Evolutionary conservation across 2,797 vertebrate genomes (phyloP).

Genomic region (Artibeus lituratus): DNA sequence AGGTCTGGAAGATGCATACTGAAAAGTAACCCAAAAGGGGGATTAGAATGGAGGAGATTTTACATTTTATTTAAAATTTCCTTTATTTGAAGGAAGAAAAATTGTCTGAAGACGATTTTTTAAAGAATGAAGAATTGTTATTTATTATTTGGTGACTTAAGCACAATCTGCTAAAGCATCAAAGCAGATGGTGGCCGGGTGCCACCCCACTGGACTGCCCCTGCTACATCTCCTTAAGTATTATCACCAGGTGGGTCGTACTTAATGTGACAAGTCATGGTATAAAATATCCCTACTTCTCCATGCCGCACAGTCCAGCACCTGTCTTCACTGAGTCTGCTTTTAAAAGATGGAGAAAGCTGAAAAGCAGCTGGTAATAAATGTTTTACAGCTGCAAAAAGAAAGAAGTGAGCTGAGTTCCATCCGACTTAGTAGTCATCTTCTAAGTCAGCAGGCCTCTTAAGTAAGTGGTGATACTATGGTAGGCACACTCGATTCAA

Average conservation of each 20-base stretch:
- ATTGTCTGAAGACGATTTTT: background rate
- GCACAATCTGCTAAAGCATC: background rate
- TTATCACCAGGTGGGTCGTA: background rate
- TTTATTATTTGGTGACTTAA: background rate
- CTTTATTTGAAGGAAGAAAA: background rate
- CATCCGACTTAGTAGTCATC: background rate
- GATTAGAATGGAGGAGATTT: background rate
- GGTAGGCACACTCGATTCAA: background rate
- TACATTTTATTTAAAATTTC: background rate
- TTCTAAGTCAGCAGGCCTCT: background rate
- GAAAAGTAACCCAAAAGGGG: background rate
- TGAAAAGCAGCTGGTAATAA: background rate
- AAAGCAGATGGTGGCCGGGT: background rate
- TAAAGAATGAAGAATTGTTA: background rate
- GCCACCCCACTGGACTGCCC: background rate
- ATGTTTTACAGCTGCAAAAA: background rate
- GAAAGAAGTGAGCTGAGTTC: background rate
- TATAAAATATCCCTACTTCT: background rate
- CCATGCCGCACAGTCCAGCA: background rate
- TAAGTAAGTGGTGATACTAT: background rate
- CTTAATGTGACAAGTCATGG: background rate
- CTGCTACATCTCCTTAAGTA: background rate
- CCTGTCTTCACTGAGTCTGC: background rate
- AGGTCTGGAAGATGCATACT: background rate
- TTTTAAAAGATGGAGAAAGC: background rate